phyloP scores from a whole-genome alignment of 2,113 vertebrate species.

The Pelusios castaneus region DNA sequence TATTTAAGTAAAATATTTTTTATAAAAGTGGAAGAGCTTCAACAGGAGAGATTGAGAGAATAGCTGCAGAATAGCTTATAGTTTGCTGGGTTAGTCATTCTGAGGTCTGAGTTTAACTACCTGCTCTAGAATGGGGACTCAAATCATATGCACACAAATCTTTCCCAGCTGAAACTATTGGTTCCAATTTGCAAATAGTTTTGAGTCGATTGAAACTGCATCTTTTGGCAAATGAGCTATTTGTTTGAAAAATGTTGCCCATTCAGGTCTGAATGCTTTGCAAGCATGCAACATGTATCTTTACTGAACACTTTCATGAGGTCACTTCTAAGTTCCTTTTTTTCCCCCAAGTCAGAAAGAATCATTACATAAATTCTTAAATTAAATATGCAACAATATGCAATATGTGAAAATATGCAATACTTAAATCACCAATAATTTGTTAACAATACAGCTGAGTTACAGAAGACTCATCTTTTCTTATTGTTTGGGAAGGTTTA shows the following conservation, averaged over 20 bases:
- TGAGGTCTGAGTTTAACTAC: background rate
- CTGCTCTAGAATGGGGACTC: background rate
- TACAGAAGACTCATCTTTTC: background rate
- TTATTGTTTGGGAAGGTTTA: background rate
- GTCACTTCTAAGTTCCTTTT: background rate
- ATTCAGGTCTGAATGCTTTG: background rate
- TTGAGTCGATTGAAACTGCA: background rate
- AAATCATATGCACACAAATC: background rate
- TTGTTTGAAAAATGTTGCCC: background rate
- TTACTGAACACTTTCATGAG: background rate
- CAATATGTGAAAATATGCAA: background rate
- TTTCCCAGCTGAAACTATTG: background rate
- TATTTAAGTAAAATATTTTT: too few species aligned
- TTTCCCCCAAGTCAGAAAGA: background rate
- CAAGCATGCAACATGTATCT: background rate
- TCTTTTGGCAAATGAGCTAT: background rate
- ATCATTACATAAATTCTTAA: background rate
- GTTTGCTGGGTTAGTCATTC: background rate
- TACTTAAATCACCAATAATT: background rate
- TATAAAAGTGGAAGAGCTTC: too few species aligned
- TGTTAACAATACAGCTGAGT: background rate
- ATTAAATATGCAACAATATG: background rate
- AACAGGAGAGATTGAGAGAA: too few species aligned
- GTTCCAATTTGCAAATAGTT: background rate
- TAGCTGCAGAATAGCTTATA: background rate